Evolutionary conservation across 2,888 invertebrate species (phyloP), one percentile per base, ranked within the genome.

Genomic region (Drosophila aldrichi): DNA sequence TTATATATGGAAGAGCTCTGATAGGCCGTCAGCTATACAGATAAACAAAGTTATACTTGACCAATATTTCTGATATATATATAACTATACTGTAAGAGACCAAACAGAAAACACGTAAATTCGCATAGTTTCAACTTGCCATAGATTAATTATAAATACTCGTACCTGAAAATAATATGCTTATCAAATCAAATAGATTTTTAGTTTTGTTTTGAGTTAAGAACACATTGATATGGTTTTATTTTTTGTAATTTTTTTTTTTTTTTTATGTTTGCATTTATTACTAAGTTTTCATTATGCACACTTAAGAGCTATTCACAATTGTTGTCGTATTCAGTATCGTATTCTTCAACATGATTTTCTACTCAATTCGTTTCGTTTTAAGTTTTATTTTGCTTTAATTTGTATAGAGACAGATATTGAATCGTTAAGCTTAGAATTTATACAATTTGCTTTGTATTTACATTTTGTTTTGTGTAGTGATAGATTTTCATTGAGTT

Each of bases 291-390:
- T 68, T 36, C 2, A 70, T 79, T 88, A 84, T 86, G 82, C 88
- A 87, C 88, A 87, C 87, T 87, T 87, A 89, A 75, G 32, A 70
- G 12, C 78, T 87, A 89, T 78, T 89, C 88, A 87, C 87, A 87
- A 87, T 87, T 74, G 63, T 84, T 74, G 57, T 80, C 71, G 71
- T 78, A 66, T 62, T 70, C 74, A 70, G 66, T 75, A 72, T 80
- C 78, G 67, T 79, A 72, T 72, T 69, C 58, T 57, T 74, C 46
- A 81, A 77, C 57, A 40, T 32, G 38, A 29, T 48, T 38, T 56
- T 70, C 36, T 38, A 22, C n/a, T 52, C 22, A 20, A 10, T 22
- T 36, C 38, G 57, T 46, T 48, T 59, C n/a, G 3, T 29, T 49
- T 41, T 66, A 14, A 1, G 22, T 25, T 20, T 34, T 14, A 14